These are phyloP conservation scores for Cephus spinipes DNA, from an alignment of 2,888 invertebrate genomes.

Conservation along the genomic window DNA sequence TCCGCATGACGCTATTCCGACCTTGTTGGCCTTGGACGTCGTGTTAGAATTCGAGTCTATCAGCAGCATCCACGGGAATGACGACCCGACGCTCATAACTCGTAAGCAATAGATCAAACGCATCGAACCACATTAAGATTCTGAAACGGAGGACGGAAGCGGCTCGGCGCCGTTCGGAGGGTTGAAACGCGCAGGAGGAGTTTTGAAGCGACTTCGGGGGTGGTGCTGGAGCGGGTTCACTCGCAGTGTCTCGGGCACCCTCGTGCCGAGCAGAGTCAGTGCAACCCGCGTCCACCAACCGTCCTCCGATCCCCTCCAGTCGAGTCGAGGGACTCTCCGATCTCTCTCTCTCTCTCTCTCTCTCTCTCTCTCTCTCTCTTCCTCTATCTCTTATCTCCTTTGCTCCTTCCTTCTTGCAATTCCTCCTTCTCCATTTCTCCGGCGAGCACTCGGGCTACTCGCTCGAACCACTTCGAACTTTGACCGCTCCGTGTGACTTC, in stretches of 20 bases:
- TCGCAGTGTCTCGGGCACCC: constrained; percentile 50
- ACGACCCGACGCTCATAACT: neutral
- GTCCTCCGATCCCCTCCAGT: constrained; percentile 39
- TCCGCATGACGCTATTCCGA: neutral
- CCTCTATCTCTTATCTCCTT: constrained; percentile 21
- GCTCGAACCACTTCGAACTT: neutral
- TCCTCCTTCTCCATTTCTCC: constrained; percentile 26
- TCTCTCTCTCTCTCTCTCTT: neutral
- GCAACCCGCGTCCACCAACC: constrained; percentile 21
- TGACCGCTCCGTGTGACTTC: neutral
- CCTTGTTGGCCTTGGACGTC: neutral
- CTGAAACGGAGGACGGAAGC: neutral
- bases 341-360: neutral
- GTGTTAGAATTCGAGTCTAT: neutral
- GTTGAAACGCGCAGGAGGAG: constrained; percentile 8
- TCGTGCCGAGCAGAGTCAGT: constrained; percentile 41
- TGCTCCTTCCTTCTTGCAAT: neutral
- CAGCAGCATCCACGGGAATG: neutral
- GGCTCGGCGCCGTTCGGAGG: neutral
- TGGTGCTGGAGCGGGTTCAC: neutral
- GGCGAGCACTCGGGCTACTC: neutral
- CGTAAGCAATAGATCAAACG: neutral
- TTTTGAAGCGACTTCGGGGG: constrained; percentile 1
- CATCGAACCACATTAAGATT: neutral
- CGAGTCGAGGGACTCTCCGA: constrained; percentile 25